Evolutionary conservation across 1,140 invertebrate species (phyloP).

Genomic region (Caenorhabditis briggsae): DNA sequence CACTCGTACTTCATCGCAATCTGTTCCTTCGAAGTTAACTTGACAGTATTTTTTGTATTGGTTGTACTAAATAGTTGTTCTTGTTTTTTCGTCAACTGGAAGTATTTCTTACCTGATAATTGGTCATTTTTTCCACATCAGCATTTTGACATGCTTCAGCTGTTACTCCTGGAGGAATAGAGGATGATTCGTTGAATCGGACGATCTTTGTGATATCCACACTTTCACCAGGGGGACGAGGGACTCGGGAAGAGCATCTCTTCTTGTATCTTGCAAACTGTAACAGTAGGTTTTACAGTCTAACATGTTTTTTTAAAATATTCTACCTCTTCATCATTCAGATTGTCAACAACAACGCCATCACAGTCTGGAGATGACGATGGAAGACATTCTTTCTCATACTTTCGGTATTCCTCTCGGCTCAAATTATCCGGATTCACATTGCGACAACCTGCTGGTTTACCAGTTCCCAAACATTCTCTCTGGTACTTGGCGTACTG

Average conservation of each 20-base stretch:
- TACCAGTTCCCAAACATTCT: not conserved
- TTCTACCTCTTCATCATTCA: not conserved
- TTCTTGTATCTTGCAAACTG: slow-evolving; percentile 3
- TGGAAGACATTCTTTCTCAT: not conserved
- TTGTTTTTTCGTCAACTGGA: too few relatives aligned
- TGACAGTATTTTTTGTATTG: slow-evolving; percentile 16
- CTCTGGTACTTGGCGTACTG: not conserved
- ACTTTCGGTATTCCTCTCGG: not conserved
- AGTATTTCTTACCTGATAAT: not conserved
- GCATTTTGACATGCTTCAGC: not conserved
- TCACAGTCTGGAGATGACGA: not conserved
- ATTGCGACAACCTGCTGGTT: not conserved
- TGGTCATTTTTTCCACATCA: not conserved
- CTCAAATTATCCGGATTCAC: not conserved
- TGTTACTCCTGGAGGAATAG: too few relatives aligned
- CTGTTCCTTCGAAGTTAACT: slow-evolving; percentile 7
- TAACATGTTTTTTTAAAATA: not conserved
- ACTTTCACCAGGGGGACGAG: not conserved
- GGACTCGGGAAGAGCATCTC: not conserved
- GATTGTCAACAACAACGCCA: not conserved
- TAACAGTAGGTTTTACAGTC: not conserved
- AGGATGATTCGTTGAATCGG: not conserved
- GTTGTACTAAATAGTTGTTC: not conserved
- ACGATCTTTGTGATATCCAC: not conserved
- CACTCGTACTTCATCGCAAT: slow-evolving; percentile 9